Evolutionary conservation across 2,888 invertebrate species (phyloP), one percentile per base, ranked within the genome.

Genomic region (Tetanocera ferruginea): DNA sequence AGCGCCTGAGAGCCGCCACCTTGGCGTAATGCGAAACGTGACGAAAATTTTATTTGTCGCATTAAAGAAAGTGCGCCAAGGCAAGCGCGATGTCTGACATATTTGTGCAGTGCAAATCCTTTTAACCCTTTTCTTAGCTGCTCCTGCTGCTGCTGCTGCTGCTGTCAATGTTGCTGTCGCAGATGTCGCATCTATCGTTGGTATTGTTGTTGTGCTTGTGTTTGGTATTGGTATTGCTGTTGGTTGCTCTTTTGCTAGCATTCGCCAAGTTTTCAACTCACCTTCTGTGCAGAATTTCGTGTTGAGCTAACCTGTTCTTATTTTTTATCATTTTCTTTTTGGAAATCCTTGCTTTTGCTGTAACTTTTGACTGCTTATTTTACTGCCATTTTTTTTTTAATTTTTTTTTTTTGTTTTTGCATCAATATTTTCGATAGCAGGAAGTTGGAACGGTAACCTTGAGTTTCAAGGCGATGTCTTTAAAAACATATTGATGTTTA

Each of bases 41-140:
- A 75, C 67, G 55, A 75, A 75, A 52, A 75, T 75, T 75, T 75
- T 67, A 75, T 75, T 75, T 75, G 37, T 67, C 67, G 75, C 67
- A 75, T 75, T 75, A 75, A 55, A 55, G 55, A 75, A 66, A 66
- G 66, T 23, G 66, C 75, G 66, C 75, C 17, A 55, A 55, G 75
- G 66, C 60, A 25, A 23, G 19, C 69, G 34, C 66, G 60, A 37
- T 43, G 66, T 17, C 75, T 75, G 75, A 55, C 67, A 55, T 51
- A 75, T 66, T 75, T 75, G 67, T 37, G 55, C 55, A 37, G 75
- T 37, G 37, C 25, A 66, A 75, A 75, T 75, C 75, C 75, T 66
- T 75, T 75, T 67, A 75, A 67, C 75, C 75, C 55, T 51, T 73
- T 75, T 31, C 17, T 34, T 49, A 23, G 19, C 19, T 70, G 19